Base-by-base conservation (phyloP, 1,140 invertebrate genomes). In the Bombus turneri region DNA sequence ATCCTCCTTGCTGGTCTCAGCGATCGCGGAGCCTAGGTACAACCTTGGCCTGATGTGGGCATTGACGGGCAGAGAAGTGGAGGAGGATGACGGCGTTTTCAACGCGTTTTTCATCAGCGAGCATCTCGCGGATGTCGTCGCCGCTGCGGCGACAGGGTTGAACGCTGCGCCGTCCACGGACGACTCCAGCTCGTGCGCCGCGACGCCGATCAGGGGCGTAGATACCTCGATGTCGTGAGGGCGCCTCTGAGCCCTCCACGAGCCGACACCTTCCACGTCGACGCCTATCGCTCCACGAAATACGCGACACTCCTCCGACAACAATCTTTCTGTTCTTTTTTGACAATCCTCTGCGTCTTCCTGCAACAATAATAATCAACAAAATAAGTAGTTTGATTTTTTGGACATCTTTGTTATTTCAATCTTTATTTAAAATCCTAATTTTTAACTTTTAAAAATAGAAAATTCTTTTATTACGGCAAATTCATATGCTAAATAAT, bases 1-100 rank as follows among this genome's bases (percentile, higher is more conserved):
- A 92, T 94, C 90, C 87, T 94, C 91, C 84, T 92, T 91, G 66
- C 71, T 84, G 66, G 73, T 87, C 68, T 88, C 87, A 83, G 81
- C 79, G 83, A 86, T 86, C 75, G 82, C 83, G 57, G 74, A 57
- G 79, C 59, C 83, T 81, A 80, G 66, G 73, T 90, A 86, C 62
- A 81, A 86, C 37, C 79, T 91, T 81, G 86, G 37, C 71, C 80
- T 88, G 72, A 78, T 43, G 25, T 62, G 69, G 37, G 76, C 88
- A 90, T 92, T 89, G 76, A 86, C 86, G 41, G 66, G 59, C 31
- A 53, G 15, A 53, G 68, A 37, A 18, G 13, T 5, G 31, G 75
- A 43, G 31, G 68, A 62, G 47, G 57, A 77, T 9, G 79, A 34
- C 3, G 84, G 15, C 12, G 83, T 59, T n/a, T 53, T 71, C 81